A percentile compares a stretch with the other conserved stretches of the same genome.
Conservation (phyloP, 2,888 invertebrate species). For the Monoplex corrugatus region DNA sequence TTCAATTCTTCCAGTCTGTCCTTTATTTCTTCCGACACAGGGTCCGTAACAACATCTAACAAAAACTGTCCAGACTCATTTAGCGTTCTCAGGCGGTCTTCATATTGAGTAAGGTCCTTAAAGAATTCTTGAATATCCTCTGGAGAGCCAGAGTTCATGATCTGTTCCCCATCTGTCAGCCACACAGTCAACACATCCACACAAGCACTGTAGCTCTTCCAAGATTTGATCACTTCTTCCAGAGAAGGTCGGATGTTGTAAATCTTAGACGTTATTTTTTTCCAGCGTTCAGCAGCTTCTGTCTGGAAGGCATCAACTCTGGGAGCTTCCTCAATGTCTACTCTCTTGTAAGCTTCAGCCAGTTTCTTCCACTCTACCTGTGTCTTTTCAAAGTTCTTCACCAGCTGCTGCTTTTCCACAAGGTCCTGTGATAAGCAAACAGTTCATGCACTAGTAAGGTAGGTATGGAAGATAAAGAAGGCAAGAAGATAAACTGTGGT, state of each 20-base stretch:
- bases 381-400: constrained; percentile 75
- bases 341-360: constrained; percentile 77
- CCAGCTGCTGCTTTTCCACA: constrained; percentile 74
- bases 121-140: constrained; percentile 85
- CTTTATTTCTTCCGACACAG: constrained; percentile 89
- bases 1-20: constrained; percentile 89
- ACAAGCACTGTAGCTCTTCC: constrained; percentile 76
- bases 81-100: constrained; percentile 91
- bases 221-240: constrained; percentile 83
- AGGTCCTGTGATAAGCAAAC: constrained; percentile 68
- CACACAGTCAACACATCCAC: constrained; percentile 89
- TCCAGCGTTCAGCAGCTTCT: constrained; percentile 94
- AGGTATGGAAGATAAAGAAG: not conserved
- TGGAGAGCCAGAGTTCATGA: constrained; percentile 82
- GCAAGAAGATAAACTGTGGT: not conserved
- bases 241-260: constrained; percentile 94
- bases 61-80: constrained; percentile 94
- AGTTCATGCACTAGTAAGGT: constrained; percentile 27
- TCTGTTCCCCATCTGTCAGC: constrained; percentile 91
- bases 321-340: constrained; percentile 87
- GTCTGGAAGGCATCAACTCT: constrained; percentile 92
- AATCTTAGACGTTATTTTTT: constrained; percentile 93
- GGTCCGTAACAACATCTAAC: constrained; percentile 92
- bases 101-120: constrained; percentile 94
- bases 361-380: constrained; percentile 71